Percentiles rank a stretch among this genome's conserved stretches.
Conservation (phyloP, 2,888 invertebrate genomes). For the Sarcophaga variegata region DNA sequence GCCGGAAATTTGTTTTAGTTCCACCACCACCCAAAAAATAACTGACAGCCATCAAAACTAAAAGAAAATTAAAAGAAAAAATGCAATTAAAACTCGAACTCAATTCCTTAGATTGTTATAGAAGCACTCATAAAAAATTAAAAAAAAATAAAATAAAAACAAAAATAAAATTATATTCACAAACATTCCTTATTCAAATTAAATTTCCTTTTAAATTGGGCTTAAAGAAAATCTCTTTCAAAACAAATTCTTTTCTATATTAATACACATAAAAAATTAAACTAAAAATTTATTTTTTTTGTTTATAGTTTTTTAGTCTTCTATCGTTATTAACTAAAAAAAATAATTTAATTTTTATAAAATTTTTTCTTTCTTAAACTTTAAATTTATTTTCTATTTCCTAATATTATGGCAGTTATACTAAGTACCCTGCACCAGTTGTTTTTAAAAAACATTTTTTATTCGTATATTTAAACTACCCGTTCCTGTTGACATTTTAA, state of each 20-base stretch:
- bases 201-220: constrained; percentile 1
- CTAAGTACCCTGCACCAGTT: constrained; percentile 52
- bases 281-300: neutral
- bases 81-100: constrained; percentile 4
- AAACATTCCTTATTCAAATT: neutral
- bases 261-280: neutral
- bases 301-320: neutral
- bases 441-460: constrained; percentile 2
- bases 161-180: no score
- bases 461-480: neutral
- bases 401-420: constrained; percentile 39
- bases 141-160: constrained; percentile 8
- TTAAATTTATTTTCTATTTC: constrained; percentile 11
- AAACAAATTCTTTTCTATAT: no score
- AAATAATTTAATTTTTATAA: neutral
- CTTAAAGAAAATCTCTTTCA: neutral
- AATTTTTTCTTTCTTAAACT: no score
- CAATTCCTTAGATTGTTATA: constrained; percentile 55
- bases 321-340: no score
- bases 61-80: constrained; percentile 16
- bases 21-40: constrained; percentile 22
- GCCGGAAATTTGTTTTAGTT: constrained; percentile 70
- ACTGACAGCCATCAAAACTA: constrained; percentile 43
- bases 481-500: neutral
- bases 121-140: constrained; percentile 46